Base-by-base conservation (phyloP, 2,888 invertebrate species). In the Arctia plantaginis region DNA sequence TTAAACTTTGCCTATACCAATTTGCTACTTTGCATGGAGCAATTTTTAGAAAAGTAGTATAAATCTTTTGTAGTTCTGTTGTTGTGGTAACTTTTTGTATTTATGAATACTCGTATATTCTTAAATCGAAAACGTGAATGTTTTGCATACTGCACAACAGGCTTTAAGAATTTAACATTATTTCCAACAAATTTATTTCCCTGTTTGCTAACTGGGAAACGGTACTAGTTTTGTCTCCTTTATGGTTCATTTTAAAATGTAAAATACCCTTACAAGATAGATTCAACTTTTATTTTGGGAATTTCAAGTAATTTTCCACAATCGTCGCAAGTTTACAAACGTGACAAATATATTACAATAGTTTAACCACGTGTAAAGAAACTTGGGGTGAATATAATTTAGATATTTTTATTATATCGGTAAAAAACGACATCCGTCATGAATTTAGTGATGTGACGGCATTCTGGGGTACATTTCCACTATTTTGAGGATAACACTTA, bases 281-380 rank as follows among this genome's bases (percentile, higher is more conserved):
- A 62, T 62, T 62, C 62, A 62, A 20, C 18, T 62, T 20, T 30
- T 62, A 62, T 62, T 41, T 44, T 71, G 23, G 1, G 18, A 41
- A 44, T 33, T 18, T 18, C 23, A 23, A 13, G 35, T 39, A 41
- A 39, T 39, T 66, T 35, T 39, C n/a, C 66, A 66, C n/a, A 39
- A 23, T 39, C 39, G 23, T 66, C n/a, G 66, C 39, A n/a, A 55
- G 51, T n/a, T 55, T n/a, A 27, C 27, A 69, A 55, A 69, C 69
- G 69, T 69, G 51, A 67, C 47, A 23, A 67, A 67, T 67, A 67
- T 23, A 44, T 67, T 62, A 62, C 30, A 71, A 66, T 72, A 76
- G 69, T 73, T 73, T 72, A 44, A 35, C 47, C 41, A 67, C 68
- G 69, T 71, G 30, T 64, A 20, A 27, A 44, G 23, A 69, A 69